phyloP scores from a whole-genome alignment of 2,797 vertebrate species.

The Nothura maculosa region DNA sequence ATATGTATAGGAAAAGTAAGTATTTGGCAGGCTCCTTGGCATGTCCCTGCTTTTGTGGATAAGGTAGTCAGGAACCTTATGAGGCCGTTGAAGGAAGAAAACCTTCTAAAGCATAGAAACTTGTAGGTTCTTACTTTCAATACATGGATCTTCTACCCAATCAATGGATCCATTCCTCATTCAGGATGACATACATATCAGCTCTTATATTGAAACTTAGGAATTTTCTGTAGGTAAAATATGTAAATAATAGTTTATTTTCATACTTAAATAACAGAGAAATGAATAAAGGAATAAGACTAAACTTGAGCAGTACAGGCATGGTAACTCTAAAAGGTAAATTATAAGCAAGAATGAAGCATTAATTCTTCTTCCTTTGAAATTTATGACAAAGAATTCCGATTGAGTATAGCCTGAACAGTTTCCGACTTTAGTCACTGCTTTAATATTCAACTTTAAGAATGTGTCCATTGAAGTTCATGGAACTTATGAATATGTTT shows the following conservation, averaged over 20 bases:
- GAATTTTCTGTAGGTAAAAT: not conserved
- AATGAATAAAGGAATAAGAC: not conserved
- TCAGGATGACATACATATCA: not conserved
- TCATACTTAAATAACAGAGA: not conserved
- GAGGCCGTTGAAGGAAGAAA: not conserved
- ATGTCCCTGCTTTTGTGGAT: not conserved
- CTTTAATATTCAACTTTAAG: constrained; percentile 16
- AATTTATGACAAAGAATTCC: not conserved
- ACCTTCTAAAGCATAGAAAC: not conserved
- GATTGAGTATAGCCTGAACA: not conserved
- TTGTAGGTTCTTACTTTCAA: not conserved
- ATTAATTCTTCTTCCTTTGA: not conserved
- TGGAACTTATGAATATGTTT: constrained; percentile 17
- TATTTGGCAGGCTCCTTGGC: not conserved
- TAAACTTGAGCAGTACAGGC: not conserved
- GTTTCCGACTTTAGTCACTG: not conserved
- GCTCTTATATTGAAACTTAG: not conserved
- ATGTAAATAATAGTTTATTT: not conserved
- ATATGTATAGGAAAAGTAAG: not conserved
- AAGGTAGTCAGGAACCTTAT: not conserved
- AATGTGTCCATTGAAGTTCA: not conserved
- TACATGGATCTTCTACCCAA: not conserved
- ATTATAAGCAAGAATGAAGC: not conserved
- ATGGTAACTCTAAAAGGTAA: not conserved
- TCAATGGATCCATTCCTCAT: not conserved